Percentiles rank a stretch among this genome's conserved stretches.
Conservation (phyloP, 1,140 invertebrate species). For the Drosophila mojavensis region DNA sequence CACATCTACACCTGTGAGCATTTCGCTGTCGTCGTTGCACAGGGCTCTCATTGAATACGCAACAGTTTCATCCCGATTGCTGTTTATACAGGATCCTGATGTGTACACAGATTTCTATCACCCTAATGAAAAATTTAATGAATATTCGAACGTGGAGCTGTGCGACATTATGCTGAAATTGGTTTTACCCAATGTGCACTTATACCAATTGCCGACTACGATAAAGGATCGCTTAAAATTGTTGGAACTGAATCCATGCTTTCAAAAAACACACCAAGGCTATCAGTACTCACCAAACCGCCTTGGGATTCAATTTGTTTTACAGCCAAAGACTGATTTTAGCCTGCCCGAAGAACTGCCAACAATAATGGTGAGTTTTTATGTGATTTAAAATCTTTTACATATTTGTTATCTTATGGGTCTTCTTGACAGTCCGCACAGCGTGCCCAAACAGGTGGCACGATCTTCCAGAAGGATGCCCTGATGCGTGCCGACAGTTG, state of each 20-base stretch:
- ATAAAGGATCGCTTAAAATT: constrained; percentile 26
- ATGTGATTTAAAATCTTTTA: neutral
- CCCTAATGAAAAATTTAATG: neutral
- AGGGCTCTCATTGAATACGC: constrained; percentile 31
- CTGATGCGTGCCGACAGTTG: no score
- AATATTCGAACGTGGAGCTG: constrained; percentile 8
- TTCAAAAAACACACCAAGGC: constrained; percentile 12
- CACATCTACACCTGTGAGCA: neutral
- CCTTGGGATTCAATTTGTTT: neutral
- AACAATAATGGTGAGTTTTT: constrained; percentile 6
- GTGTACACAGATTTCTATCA: constrained; percentile 1
- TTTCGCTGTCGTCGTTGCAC: constrained; percentile 4
- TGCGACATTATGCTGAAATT: constrained; percentile 20
- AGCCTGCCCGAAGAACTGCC: constrained; percentile 13
- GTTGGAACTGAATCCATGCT: constrained; percentile 31
- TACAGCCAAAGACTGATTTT: constrained; percentile 24
- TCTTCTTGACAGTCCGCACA: neutral
- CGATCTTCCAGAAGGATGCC: neutral
- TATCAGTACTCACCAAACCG: constrained; percentile 23
- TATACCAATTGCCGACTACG: neutral
- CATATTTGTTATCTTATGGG: neutral
- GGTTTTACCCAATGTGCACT: constrained; percentile 31
- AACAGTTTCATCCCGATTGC: constrained; percentile 10
- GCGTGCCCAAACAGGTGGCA: neutral
- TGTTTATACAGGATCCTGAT: constrained; percentile 33